Conservation (phyloP, 2,113 vertebrate genomes). For the Eublepharis macularius region DNA sequence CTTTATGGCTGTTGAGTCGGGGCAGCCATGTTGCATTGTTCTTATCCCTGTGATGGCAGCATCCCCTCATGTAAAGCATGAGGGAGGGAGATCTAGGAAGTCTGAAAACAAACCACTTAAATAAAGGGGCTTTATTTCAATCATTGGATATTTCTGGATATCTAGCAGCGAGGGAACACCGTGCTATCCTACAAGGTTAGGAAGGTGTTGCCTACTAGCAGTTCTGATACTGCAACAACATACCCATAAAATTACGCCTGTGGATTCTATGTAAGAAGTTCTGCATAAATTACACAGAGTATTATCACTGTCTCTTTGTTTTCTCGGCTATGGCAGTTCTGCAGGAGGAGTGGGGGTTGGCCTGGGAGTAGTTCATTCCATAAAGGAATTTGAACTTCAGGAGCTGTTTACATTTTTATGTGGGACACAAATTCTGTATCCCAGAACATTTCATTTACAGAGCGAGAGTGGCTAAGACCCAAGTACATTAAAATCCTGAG, state of each 20-base stretch:
- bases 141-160: not conserved
- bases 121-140: not conserved
- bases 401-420: not conserved
- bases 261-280: conserved; percentile 54
- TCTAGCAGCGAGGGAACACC: fast-evolving
- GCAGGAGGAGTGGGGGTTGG: too few species aligned
- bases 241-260: conserved; percentile 33
- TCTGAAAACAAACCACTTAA: not conserved
- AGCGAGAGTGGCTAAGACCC: not conserved
- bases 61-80: not conserved
- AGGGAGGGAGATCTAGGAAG: not conserved
- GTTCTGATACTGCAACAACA: fast-evolving
- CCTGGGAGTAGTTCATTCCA: conserved; percentile 4
- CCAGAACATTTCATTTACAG: not conserved
- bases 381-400: conserved; percentile 8
- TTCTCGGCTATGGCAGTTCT: conserved; percentile 29
- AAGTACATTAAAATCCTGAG: not conserved
- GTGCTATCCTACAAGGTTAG: not conserved
- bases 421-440: not conserved
- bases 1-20: not conserved
- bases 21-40: not conserved
- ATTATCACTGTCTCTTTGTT: conserved; percentile 34
- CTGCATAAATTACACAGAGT: conserved; percentile 57
- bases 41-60: not conserved
- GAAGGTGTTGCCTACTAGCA: not conserved